These are phyloP conservation scores for Electrona antarctica DNA, from an alignment of 2,113 vertebrate genomes.

Conservation along the genomic window DNA sequence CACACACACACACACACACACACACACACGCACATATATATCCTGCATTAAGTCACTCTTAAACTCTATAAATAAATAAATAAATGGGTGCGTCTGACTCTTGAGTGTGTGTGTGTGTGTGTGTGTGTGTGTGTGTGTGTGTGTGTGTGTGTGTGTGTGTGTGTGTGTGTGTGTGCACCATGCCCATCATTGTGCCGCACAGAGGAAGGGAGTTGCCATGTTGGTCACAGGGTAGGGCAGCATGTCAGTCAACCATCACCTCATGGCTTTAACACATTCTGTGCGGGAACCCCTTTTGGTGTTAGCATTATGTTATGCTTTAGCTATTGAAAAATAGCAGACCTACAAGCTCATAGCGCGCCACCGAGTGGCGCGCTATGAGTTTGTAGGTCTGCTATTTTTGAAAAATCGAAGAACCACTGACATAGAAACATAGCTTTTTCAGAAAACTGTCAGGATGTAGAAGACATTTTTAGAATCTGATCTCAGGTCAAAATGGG, in stretches of 20 bases:
- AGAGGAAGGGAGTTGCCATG: conserved; percentile 36
- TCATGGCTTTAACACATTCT: neutral
- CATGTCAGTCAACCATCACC: conserved; percentile 46
- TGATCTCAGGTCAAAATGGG: too few species aligned
- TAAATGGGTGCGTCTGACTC: neutral
- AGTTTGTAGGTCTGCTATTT: too few species aligned
- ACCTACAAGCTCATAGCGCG: too few species aligned
- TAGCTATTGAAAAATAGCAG: too few species aligned
- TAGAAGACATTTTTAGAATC: too few species aligned
- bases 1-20: neutral
- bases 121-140: neutral
- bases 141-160: conserved; percentile 12
- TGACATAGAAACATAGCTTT: too few species aligned
- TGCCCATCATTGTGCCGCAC: conserved; percentile 22
- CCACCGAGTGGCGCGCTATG: too few species aligned
- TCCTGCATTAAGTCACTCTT: neutral
- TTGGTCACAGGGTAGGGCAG: conserved; percentile 50
- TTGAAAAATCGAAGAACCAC: too few species aligned
- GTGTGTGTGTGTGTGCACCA: conserved; percentile 18
- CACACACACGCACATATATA: too few species aligned
- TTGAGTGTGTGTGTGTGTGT: conserved; percentile 29
- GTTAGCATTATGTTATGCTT: too few species aligned
- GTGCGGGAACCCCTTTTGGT: too few species aligned
- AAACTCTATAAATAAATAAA: neutral
- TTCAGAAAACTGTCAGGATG: too few species aligned